Evolutionary conservation across 2,113 vertebrate genomes (phyloP), one percentile per base, ranked within the genome.

Genomic region (Sisor rabdophorus): DNA sequence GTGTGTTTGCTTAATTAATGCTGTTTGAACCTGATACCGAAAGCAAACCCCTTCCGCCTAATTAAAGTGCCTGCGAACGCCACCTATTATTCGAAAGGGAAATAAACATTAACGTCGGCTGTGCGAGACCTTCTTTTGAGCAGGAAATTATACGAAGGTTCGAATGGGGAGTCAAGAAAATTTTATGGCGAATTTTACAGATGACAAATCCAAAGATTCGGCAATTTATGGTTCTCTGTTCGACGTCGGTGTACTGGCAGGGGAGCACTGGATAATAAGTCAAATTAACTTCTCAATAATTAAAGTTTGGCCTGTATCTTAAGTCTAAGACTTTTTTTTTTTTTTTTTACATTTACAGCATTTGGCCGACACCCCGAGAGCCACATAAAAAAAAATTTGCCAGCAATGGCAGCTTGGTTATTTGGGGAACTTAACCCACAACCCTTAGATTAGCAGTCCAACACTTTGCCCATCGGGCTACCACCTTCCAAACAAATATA

Each of bases 101-200:
- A 78, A 75, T 80, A 80, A 79, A 85, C 81, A 83, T 36, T 75
- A 65, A 71, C 67, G 65, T 80, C 79, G 80, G 76, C 73, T 71
- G 79, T 63, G 71, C 70, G 77, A 84, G 28, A 68, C 74, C 73
- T 53, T 48, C 54, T 54, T 71, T 73, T 68, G 50, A 73, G 58
- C 76, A 56, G 73, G 73, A 82, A 83, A 83, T 83, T 69, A 80
- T 36, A 72, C 67, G 48, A 75, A 36, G 55, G 59, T 55, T 30
- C 50, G 64, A 61, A 47, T 9, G 22, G 15, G 47, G 30, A 50
- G 19, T 36, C 32, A 36, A 36, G 32, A 7, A 36, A 36, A n/a
- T n/a, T n/a, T n/a, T n/a, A n/a, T n/a, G n/a, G n/a, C 16, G 19
- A 22, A 77, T 64, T 81, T 54, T 36, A 44, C 20, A 63, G 28